Percentiles rank a stretch among this genome's conserved stretches.
These are phyloP conservation scores for Phycodurus eques DNA, from an alignment of 2,113 vertebrate species.

Conservation along the genomic window DNA sequence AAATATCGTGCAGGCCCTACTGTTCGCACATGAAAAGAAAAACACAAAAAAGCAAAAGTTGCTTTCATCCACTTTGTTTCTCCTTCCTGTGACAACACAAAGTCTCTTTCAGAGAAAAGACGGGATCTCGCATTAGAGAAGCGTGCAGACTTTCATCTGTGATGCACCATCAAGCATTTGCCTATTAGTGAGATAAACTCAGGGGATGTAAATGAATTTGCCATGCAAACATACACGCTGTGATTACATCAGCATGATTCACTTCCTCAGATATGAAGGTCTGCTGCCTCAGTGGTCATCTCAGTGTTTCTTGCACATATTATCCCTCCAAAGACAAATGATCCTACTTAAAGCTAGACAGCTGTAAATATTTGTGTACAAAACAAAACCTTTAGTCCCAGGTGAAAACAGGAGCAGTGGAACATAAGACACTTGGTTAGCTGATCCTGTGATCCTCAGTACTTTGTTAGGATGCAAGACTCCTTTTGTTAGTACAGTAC, in stretches of 20 bases:
- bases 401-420: neutral
- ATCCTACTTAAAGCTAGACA: neutral
- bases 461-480: neutral
- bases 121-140: constrained; percentile 1
- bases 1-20: too few relatives aligned
- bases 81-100: neutral
- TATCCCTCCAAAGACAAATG: constrained; percentile 1
- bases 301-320: constrained; percentile 1
- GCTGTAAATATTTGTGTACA: too few relatives aligned
- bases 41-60: neutral
- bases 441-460: neutral
- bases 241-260: constrained; percentile 41
- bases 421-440: neutral
- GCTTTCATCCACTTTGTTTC: constrained; percentile 20
- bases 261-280: constrained; percentile 30
- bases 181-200: constrained; percentile 40
- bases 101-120: neutral
- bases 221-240: constrained; percentile 4
- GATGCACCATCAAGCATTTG: constrained; percentile 24
- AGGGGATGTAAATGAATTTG: constrained; percentile 28
- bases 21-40: neutral
- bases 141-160: constrained; percentile 21
- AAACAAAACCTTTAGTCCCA: neutral
- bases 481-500: too few relatives aligned
- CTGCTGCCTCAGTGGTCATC: constrained; percentile 19